A percentile compares a stretch with the other conserved stretches of the same genome.
Conservation (phyloP, 2,797 vertebrate genomes). For the Novumbra hubbsi region DNA sequence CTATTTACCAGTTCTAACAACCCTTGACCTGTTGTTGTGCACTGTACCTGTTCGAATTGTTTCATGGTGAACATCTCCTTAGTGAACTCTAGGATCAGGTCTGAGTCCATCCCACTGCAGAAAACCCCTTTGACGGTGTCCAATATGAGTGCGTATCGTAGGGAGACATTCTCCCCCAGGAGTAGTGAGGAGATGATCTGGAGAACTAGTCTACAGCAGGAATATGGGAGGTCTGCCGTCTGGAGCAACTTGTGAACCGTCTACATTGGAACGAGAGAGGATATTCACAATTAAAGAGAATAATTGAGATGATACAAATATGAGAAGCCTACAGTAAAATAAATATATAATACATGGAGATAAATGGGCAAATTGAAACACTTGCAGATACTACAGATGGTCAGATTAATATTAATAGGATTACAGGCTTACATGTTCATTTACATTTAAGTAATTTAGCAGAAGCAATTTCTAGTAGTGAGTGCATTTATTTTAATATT, state of each 20-base stretch:
- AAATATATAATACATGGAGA: too few relatives aligned
- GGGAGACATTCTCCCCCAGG: constrained; percentile 78
- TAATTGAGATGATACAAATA: not conserved
- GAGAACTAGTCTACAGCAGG: constrained; percentile 81
- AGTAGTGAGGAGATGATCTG: constrained; percentile 83
- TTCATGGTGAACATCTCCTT: constrained; percentile 90
- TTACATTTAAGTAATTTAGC: too few relatives aligned
- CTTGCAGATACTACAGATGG: too few relatives aligned
- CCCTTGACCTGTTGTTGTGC: not conserved
- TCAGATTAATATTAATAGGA: too few relatives aligned
- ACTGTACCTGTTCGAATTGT: constrained; percentile 87
- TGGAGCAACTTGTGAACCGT: constrained; percentile 73
- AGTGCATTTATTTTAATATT: too few relatives aligned
- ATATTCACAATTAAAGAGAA: not conserved
- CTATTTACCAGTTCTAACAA: too few relatives aligned
- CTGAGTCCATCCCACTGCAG: constrained; percentile 71
- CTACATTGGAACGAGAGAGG: constrained; percentile 59
- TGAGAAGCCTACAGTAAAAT: not conserved
- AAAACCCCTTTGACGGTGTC: constrained; percentile 86
- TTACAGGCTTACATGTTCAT: too few relatives aligned
- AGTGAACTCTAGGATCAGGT: constrained; percentile 85
- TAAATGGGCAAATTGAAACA: too few relatives aligned
- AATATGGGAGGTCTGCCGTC: constrained; percentile 62
- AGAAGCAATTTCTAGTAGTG: too few relatives aligned
- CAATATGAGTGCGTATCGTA: constrained; percentile 76